A percentile compares a stretch with the other conserved stretches of the same genome.
Evolutionary conservation across 2,888 invertebrate genomes (phyloP).

Genomic region (Lepetodrilus schrolli): DNA sequence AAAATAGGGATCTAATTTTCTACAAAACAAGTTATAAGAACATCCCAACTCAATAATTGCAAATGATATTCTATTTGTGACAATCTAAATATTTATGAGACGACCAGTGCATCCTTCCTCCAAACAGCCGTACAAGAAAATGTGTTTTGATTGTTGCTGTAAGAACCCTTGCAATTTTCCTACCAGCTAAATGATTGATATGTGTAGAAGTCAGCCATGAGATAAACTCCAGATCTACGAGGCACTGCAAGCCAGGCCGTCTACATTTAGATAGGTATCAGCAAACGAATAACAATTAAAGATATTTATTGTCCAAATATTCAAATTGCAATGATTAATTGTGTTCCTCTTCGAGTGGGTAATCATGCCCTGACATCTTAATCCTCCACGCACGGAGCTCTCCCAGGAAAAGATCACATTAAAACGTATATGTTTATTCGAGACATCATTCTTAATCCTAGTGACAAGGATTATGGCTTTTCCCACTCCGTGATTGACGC

Average conservation of each 20-base stretch:
- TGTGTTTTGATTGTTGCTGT: background rate
- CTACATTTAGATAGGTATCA: constrained; percentile 25
- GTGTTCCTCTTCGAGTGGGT: background rate
- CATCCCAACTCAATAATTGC: constrained; percentile 12
- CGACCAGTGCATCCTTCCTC: constrained; percentile 15
- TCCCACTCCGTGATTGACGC: constrained; percentile 19
- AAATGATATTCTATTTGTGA: background rate
- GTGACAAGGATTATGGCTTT: constrained; percentile 27
- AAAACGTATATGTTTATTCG: constrained; percentile 25
- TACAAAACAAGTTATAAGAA: too few species aligned
- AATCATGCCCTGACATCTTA: constrained; percentile 14
- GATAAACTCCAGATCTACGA: constrained; percentile 19
- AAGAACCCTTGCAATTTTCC: background rate
- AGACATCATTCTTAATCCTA: constrained; percentile 26
- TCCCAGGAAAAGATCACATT: constrained; percentile 17
- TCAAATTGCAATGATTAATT: constrained; percentile 26
- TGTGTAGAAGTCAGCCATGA: background rate
- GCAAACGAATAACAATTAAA: constrained; percentile 30
- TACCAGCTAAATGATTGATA: background rate
- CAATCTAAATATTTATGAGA: constrained; percentile 25
- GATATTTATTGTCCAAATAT: constrained; percentile 30
- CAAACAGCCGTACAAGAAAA: background rate
- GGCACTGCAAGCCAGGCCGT: background rate
- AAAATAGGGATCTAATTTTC: too few species aligned
- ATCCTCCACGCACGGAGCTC: background rate